Conservation (phyloP, 2,113 vertebrate species). For the Pogonocichla stellata region DNA sequence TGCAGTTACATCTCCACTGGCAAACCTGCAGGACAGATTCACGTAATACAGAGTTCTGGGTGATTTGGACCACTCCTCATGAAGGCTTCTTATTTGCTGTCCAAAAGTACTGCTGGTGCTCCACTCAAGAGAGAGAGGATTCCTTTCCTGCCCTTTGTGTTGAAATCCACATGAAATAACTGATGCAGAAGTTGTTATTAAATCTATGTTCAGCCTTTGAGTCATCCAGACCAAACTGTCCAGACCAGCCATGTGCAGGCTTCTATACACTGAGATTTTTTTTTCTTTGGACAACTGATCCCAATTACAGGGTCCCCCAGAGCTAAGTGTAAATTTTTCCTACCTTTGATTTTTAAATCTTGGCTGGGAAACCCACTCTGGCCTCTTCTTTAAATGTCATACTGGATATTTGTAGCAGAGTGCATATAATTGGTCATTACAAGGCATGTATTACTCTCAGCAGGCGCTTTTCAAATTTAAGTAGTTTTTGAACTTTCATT, state of each 20-base stretch:
- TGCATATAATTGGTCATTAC: background rate
- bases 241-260: fast-evolving
- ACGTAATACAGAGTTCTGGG: background rate
- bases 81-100: background rate
- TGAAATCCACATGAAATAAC: background rate
- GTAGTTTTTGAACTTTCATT: background rate
- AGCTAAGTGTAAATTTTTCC: background rate
- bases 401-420: background rate
- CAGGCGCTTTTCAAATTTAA: background rate
- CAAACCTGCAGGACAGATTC: background rate
- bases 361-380: background rate
- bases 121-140: background rate
- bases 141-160: background rate
- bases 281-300: background rate
- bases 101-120: background rate
- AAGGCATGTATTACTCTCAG: background rate
- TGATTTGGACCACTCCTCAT: background rate
- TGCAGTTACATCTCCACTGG: background rate
- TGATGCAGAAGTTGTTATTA: background rate
- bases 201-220: background rate
- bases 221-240: background rate
- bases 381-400: background rate
- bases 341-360: background rate
- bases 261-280: background rate
- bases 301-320: background rate